Conservation (phyloP, 2,797 vertebrate genomes). For the Enteromius trimaculatus region DNA sequence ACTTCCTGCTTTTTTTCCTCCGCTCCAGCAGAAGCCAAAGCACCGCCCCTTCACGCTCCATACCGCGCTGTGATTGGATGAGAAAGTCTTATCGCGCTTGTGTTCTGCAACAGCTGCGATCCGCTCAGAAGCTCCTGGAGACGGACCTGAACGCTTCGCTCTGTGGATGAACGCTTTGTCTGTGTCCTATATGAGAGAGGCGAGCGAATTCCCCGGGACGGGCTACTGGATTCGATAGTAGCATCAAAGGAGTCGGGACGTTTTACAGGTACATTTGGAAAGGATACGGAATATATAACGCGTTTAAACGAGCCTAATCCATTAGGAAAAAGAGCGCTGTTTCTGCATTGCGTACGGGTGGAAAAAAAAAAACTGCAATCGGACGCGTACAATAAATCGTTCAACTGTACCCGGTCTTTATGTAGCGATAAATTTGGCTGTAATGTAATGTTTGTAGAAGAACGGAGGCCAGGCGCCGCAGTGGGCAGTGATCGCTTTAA, state of each 20-base stretch:
- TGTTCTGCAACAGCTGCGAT: slow-evolving; percentile 68
- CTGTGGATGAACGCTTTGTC: slow-evolving; percentile 60
- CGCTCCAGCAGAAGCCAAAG: slow-evolving; percentile 49
- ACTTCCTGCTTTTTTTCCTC: slow-evolving; percentile 56
- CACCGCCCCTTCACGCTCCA: slow-evolving; percentile 66
- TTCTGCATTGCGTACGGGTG: slow-evolving; percentile 15
- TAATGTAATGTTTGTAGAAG: slow-evolving; percentile 7
- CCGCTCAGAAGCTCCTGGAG: slow-evolving; percentile 57
- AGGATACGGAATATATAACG: neutral
- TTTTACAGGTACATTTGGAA: slow-evolving; percentile 54
- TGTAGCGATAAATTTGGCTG: neutral
- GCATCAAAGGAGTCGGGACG: slow-evolving; percentile 59
- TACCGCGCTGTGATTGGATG: slow-evolving; percentile 65
- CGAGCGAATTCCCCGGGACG: slow-evolving; percentile 59
- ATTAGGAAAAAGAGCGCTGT: neutral
- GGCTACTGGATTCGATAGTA: slow-evolving; percentile 65
- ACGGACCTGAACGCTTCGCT: slow-evolving; percentile 48
- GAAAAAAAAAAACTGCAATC: neutral
- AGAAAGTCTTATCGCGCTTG: slow-evolving; percentile 60
- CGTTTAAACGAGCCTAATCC: neutral
- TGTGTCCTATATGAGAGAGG: slow-evolving; percentile 60
- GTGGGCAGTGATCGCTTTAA: slow-evolving; percentile 62
- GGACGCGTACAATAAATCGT: neutral
- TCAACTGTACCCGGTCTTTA: neutral
- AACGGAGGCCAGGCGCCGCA: slow-evolving; percentile 52